phyloP scores from a whole-genome alignment of 2,888 invertebrate species.

The Spialia ferax region DNA sequence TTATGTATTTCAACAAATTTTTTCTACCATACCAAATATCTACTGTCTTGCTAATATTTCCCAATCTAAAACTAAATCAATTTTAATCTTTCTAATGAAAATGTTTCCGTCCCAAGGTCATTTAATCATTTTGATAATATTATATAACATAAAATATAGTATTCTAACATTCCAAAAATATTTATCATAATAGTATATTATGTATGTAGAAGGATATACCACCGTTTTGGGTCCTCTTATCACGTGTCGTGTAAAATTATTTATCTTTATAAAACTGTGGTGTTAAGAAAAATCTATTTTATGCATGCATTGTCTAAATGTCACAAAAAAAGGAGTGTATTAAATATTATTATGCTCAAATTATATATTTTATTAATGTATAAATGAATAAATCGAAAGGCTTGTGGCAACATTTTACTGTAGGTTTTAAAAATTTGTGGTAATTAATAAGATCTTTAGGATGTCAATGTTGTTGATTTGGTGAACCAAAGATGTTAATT shows the following conservation, averaged over 20 bases:
- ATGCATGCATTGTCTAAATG: conserved; percentile 35
- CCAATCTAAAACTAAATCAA: conserved; percentile 15
- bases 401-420: conserved; percentile 69
- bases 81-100: conserved; percentile 61
- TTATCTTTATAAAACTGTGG: conserved; percentile 1
- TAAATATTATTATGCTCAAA: conserved; percentile 35
- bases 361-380: conserved; percentile 57
- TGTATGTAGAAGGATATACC: conserved; percentile 51
- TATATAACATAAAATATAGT: conserved; percentile 52
- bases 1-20: background rate
- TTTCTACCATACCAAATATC: background rate
- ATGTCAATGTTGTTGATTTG: conserved; percentile 78
- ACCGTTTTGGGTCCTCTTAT: conserved; percentile 33
- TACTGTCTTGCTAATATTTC: conserved; percentile 6
- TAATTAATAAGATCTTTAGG: conserved; percentile 49
- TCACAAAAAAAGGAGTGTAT: conserved; percentile 25
- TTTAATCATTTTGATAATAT: conserved; percentile 74
- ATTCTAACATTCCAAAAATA: conserved; percentile 52
- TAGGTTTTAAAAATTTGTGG: conserved; percentile 56
- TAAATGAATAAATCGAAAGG: conserved; percentile 69
- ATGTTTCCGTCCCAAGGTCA: conserved; percentile 85
- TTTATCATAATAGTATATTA: conserved; percentile 52
- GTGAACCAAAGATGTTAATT: conserved; percentile 84
- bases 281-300: conserved; percentile 30
- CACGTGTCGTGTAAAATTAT: conserved; percentile 12